Evolutionary conservation across 2,113 vertebrate genomes (phyloP).

Genomic region (Brachypteracias leptosomus): DNA sequence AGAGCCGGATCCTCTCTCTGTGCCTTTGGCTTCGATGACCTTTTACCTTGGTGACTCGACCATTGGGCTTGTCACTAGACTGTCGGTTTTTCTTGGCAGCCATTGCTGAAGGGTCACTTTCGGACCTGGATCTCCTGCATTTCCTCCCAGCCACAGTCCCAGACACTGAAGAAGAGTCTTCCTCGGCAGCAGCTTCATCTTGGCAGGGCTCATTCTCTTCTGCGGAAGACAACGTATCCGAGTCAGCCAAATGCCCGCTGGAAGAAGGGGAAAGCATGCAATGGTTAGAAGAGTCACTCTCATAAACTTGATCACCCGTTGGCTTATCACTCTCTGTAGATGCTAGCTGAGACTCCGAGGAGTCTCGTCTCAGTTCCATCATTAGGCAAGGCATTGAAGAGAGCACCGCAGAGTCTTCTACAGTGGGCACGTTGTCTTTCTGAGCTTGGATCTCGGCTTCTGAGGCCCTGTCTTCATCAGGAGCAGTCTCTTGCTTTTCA

Average conservation of each 20-base stretch:
- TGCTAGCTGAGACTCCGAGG: conserved; percentile 86
- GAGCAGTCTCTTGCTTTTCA: conserved; percentile 72
- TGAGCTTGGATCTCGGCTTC: conserved; percentile 77
- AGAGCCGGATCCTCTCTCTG: conserved; percentile 92
- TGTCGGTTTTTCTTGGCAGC: conserved; percentile 97
- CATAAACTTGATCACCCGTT: conserved; percentile 75
- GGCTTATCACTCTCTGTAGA: conserved; percentile 87
- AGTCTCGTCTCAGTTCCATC: conserved; percentile 92
- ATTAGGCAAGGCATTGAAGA: conserved; percentile 93
- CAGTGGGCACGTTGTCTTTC: conserved; percentile 79
- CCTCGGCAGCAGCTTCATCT: conserved; percentile 65
- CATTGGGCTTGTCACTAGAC: conserved; percentile 90
- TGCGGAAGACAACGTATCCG: conserved; percentile 92
- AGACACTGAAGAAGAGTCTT: conserved; percentile 70
- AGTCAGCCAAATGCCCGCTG: conserved; percentile 95
- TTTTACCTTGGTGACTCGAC: conserved; percentile 85
- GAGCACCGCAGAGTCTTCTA: conserved; percentile 81
- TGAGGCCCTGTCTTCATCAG: conserved; percentile 79
- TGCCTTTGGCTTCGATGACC: conserved; percentile 95
- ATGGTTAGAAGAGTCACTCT: conserved; percentile 95
- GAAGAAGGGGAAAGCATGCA: conserved; percentile 97
- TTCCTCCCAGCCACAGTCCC: conserved; percentile 79
- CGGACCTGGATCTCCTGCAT: conserved; percentile 89
- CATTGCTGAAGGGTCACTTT: conserved; percentile 92
- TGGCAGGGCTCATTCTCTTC: conserved; percentile 81